Conservation (phyloP, 35 echinoderm and acorn worm species). For the Apostichopus parvimensis region DNA sequence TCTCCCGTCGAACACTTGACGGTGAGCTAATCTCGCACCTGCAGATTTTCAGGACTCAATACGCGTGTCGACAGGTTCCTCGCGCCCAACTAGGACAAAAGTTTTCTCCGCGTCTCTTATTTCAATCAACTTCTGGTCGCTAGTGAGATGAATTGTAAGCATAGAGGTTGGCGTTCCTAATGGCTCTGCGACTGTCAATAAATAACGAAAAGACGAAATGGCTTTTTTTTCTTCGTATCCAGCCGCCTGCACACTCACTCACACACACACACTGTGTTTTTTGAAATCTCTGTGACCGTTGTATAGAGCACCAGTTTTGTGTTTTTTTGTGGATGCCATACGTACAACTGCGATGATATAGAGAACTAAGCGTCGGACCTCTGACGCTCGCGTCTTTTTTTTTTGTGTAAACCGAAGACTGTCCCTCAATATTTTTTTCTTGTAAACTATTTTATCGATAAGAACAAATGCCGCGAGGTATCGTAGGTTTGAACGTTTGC, state of each 20-base stretch:
- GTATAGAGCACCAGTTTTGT: slow-evolving; percentile 49
- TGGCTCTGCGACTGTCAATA: slow-evolving; percentile 97
- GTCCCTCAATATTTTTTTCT: slow-evolving; percentile 10
- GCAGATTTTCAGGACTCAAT: slow-evolving; percentile 62
- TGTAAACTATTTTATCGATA: slow-evolving; percentile 34
- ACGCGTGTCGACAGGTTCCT: slow-evolving; percentile 78
- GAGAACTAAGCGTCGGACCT: slow-evolving; percentile 14
- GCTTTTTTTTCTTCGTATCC: slow-evolving; percentile 30
- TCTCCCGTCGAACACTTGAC: slow-evolving; percentile 66
- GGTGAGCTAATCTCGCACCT: slow-evolving; percentile 68
- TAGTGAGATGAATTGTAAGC: slow-evolving; percentile 88
- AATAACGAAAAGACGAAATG: slow-evolving; percentile 95
- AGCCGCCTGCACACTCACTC: slow-evolving; percentile 40
- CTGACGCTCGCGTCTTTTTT: slow-evolving; percentile 50
- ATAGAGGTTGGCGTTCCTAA: slow-evolving; percentile 80
- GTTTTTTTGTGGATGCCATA: slow-evolving; percentile 44
- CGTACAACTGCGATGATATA: slow-evolving; percentile 27
- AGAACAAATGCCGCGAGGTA: slow-evolving; percentile 59
- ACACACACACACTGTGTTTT: slow-evolving; percentile 12
- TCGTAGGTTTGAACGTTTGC: slow-evolving; percentile 2
- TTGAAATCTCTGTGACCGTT: slow-evolving; percentile 20
- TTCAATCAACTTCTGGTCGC: slow-evolving; percentile 76
- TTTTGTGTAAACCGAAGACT: background rate
- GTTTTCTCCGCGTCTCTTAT: slow-evolving; percentile 77
- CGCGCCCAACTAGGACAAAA: slow-evolving; percentile 85